Evolutionary conservation across 2,888 invertebrate species (phyloP), one percentile per base, ranked within the genome.

Genomic region (Apomyelois bistriatella): DNA sequence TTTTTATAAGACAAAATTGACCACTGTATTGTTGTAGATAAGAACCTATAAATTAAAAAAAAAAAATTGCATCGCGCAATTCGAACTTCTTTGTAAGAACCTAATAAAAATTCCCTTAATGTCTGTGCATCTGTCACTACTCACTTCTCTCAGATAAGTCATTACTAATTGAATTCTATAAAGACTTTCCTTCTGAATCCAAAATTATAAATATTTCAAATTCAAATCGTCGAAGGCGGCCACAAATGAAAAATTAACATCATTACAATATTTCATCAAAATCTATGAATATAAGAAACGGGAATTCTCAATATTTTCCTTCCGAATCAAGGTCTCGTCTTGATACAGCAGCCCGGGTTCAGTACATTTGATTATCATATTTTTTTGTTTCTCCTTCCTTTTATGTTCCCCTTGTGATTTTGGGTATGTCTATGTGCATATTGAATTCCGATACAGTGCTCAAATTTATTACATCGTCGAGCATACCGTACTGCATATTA

Each of bases 341-440:
- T 71, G 65, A 72, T 73, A 74, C 77, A 77, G 73, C 68, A 65
- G 22, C 5, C 68, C 59, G 64, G 68, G 65, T 79, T 60, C 72
- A 75, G 79, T 79, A 79, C 80, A 79, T 85, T 80, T 79, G 79
- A 85, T 86, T 88, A 87, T 77, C 85, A 86, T 85, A 85, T 81
- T 83, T 82, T 57, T 85, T 84, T 81, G 74, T 79, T 76, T 76
- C 70, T 61, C 58, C 65, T 66, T 69, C 64, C 66, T 72, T 85
- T 86, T 85, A 85, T 87, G 81, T 82, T 74, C 66, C 88, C 82
- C 85, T 75, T 72, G 86, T 76, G 87, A 82, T 85, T 83, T 77
- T 68, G 73, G 74, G 76, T 75, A 70, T 61, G 62, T 62, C 65
- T 68, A 85, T 88, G 87, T 87, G 75, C 82, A 86, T 88, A 87